A percentile compares a stretch with the other conserved stretches of the same genome.
phyloP scores from a whole-genome alignment of 1,140 invertebrate genomes.

The Oreohelix idahoensis region DNA sequence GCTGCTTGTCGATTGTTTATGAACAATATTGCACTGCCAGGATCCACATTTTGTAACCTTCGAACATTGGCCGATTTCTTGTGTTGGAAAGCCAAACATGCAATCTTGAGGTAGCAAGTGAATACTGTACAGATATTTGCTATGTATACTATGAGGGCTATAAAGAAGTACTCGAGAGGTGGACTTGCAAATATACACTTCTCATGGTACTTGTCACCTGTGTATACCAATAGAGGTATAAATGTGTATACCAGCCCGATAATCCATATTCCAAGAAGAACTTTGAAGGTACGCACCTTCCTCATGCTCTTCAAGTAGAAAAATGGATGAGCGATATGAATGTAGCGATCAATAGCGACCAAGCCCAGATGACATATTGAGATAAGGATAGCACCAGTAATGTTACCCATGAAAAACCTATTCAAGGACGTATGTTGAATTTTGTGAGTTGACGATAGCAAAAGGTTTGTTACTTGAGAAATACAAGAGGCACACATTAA shows the following conservation, averaged over 20 bases:
- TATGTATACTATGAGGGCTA: neutral
- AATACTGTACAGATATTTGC: neutral
- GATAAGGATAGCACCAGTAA: neutral
- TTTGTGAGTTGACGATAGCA: neutral
- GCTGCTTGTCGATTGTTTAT: neutral
- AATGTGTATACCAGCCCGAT: neutral
- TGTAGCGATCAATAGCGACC: neutral
- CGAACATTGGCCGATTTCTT: neutral
- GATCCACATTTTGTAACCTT: neutral
- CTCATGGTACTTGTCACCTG: neutral
- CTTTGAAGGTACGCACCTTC: neutral
- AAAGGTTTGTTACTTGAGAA: neutral
- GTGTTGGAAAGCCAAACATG: neutral
- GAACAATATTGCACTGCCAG: neutral
- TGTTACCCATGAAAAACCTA: neutral
- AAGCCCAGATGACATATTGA: neutral
- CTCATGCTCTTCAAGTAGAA: neutral
- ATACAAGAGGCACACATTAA: neutral
- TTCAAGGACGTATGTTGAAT: neutral
- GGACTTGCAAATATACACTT: neutral
- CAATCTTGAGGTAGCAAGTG: neutral
- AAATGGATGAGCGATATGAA: constrained; percentile 1
- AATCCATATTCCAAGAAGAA: neutral
- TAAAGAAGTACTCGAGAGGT: neutral
- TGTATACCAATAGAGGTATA: neutral